Evolutionary conservation across 2,797 vertebrate species (phyloP).

Genomic region (Todus mexicanus): DNA sequence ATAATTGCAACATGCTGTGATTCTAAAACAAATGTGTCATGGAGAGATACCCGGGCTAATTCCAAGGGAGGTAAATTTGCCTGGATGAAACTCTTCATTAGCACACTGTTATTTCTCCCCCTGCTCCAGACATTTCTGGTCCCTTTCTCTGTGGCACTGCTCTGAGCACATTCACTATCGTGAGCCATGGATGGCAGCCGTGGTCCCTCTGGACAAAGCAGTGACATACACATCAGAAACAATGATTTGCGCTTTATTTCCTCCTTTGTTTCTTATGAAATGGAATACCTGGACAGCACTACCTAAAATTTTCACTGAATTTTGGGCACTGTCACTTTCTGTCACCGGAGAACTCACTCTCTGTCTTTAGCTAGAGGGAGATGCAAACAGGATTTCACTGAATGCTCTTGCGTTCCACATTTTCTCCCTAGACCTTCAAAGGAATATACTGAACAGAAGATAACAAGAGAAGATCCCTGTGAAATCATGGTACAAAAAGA

Average conservation of each 20-base stretch:
- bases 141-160: not conserved
- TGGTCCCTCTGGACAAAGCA: not conserved
- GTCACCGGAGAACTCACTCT: not conserved
- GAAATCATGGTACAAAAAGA: conserved; percentile 35
- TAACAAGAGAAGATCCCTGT: conserved; percentile 24
- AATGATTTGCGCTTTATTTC: not conserved
- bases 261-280: not conserved
- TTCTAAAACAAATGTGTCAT: conserved; percentile 27
- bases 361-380: not conserved
- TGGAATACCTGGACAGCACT: not conserved
- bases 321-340: not conserved
- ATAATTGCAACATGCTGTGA: conserved; percentile 44
- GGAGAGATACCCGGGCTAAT: conserved; percentile 25
- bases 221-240: not conserved
- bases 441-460: not conserved
- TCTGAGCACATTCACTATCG: not conserved
- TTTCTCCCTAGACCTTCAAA: conserved; percentile 31
- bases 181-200: accelerated
- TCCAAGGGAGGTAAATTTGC: not conserved
- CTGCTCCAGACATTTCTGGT: not conserved
- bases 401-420: not conserved
- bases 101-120: not conserved
- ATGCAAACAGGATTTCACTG: not conserved
- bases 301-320: not conserved
- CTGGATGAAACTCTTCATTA: not conserved